Evolutionary conservation across 2,113 vertebrate genomes (phyloP).

Genomic region (Glareola pratincola): DNA sequence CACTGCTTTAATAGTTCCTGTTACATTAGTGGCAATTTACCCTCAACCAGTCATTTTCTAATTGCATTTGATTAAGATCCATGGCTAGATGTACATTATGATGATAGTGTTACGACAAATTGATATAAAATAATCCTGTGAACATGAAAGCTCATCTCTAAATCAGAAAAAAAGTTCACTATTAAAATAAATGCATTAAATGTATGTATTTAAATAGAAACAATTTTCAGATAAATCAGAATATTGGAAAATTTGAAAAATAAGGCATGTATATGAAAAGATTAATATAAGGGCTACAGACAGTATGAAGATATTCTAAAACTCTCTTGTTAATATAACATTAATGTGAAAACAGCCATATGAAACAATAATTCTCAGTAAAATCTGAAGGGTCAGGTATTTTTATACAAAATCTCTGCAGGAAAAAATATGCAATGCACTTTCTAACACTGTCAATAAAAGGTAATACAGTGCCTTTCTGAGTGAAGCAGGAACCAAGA

Average conservation of each 20-base stretch:
- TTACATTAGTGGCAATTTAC: not conserved
- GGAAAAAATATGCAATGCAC: not conserved
- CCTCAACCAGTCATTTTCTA: conserved; percentile 7
- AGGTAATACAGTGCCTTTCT: not conserved
- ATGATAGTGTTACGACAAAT: not conserved
- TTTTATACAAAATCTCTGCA: not conserved
- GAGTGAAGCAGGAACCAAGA: not conserved
- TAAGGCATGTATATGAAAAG: not conserved
- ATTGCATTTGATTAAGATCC: not conserved
- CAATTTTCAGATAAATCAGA: not conserved
- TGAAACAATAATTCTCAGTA: not conserved
- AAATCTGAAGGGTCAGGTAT: not conserved
- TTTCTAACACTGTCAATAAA: not conserved
- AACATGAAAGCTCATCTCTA: not conserved
- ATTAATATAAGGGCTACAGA: not conserved
- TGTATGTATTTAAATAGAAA: not conserved
- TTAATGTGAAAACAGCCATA: not conserved
- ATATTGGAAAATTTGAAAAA: not conserved
- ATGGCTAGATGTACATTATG: not conserved
- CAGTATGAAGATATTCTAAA: not conserved
- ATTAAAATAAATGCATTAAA: not conserved
- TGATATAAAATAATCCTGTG: not conserved
- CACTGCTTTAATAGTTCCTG: not conserved
- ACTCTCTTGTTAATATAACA: not conserved
- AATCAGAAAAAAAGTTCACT: not conserved